Percentiles rank a stretch among this genome's conserved stretches.
Evolutionary conservation across 1,140 invertebrate species (phyloP).

Genomic region (Doryteuthis pealeii): DNA sequence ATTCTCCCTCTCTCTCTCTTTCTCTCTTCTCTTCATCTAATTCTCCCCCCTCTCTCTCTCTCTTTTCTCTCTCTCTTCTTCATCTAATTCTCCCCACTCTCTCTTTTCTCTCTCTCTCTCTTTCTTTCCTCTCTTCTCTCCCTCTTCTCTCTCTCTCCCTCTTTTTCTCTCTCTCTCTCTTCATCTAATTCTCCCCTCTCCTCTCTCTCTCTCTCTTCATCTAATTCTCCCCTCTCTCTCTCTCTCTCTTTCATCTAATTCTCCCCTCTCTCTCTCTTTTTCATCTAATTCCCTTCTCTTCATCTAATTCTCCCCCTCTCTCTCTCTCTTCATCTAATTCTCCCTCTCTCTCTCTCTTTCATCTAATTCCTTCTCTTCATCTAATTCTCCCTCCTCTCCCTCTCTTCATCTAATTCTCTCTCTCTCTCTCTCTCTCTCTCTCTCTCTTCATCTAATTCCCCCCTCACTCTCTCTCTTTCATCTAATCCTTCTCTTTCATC

Average conservation of each 20-base stretch:
- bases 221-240: neutral
- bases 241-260: neutral
- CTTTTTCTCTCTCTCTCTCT: neutral
- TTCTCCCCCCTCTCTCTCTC: neutral
- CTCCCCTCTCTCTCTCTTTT: neutral
- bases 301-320: neutral
- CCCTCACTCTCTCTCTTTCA: slow-evolving; percentile 8
- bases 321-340: neutral
- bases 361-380: neutral
- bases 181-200: neutral
- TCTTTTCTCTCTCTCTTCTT: neutral
- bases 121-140: neutral
- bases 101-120: neutral
- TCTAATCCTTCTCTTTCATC: neutral
- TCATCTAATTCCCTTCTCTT: neutral
- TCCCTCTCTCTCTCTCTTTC: slow-evolving; percentile 6
- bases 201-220: neutral
- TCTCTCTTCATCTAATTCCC: slow-evolving; percentile 13
- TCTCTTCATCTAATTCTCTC: neutral
- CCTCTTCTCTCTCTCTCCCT: neutral
- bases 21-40: slow-evolving; percentile 1
- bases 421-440: neutral
- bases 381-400: neutral
- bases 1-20: slow-evolving; percentile 12
- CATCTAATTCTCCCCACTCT: neutral